Evolutionary conservation across 2,113 vertebrate genomes (phyloP).

Genomic region (Anas platyrhynchos): DNA sequence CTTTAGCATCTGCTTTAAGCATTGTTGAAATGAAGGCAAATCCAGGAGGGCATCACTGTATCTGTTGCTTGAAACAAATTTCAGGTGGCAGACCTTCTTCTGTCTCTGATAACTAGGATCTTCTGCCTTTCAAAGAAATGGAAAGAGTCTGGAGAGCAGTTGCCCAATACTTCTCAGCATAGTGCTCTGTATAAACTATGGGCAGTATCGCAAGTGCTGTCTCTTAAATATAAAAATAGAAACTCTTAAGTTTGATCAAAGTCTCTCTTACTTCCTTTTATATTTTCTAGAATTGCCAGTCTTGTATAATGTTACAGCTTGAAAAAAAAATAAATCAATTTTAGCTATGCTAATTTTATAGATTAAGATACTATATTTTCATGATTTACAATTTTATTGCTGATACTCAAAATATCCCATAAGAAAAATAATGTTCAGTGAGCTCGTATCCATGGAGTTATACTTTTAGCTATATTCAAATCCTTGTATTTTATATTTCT

Average conservation of each 20-base stretch:
- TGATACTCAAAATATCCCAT: neutral
- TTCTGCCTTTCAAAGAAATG: neutral
- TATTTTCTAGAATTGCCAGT: neutral
- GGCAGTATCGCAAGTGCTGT: neutral
- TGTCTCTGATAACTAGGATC: neutral
- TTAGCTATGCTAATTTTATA: neutral
- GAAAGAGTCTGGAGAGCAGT: neutral
- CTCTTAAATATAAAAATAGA: neutral
- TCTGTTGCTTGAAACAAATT: neutral
- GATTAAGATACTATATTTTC: neutral
- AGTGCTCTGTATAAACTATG: neutral
- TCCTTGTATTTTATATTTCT: constrained; percentile 63
- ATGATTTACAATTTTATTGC: neutral
- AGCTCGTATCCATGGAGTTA: constrained; percentile 28
- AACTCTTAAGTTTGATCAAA: neutral
- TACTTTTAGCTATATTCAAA: constrained; percentile 59
- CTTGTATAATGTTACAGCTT: neutral
- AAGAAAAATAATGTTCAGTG: constrained; percentile 24
- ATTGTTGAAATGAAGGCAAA: neutral
- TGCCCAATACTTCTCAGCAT: neutral
- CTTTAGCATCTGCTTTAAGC: neutral
- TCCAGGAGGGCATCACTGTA: neutral
- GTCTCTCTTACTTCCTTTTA: constrained; percentile 7
- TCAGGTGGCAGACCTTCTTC: neutral
- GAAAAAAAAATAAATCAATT: neutral